phyloP scores from a whole-genome alignment of 1,140 invertebrate species.

The Scaptomyza pallida region DNA sequence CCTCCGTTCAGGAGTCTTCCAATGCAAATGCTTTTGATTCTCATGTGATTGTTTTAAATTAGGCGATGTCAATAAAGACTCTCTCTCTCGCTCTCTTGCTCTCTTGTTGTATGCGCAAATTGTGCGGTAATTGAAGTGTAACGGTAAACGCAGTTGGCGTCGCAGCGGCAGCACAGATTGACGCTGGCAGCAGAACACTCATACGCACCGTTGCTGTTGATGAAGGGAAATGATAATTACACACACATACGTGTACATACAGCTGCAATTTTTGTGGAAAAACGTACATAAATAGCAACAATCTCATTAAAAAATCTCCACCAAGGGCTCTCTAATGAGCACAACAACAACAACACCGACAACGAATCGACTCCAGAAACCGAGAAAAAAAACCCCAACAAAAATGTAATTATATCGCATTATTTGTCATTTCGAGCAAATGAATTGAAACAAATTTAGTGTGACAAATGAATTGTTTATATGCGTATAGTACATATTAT shows the following conservation, averaged over 20 bases:
- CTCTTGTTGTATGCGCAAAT: conserved; percentile 22
- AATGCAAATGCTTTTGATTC: conserved; percentile 40
- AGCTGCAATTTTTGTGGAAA: conserved; percentile 71
- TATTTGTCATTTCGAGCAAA: conserved; percentile 83
- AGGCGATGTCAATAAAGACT: conserved; percentile 38
- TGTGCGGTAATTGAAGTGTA: conserved; percentile 54
- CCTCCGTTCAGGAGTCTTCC: conserved; percentile 1
- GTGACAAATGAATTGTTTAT: conserved; percentile 83
- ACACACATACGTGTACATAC: conserved; percentile 20
- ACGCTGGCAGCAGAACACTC: conserved; percentile 41
- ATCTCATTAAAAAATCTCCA: conserved; percentile 76
- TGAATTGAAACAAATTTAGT: conserved; percentile 84
- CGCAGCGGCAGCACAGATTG: conserved; percentile 9
- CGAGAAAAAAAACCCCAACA: conserved; percentile 11
- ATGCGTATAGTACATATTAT: conserved; percentile 8
- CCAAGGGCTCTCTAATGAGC: conserved; percentile 58
- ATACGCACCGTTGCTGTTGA: conserved; percentile 57
- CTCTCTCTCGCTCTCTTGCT: neutral
- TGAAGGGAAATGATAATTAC: conserved; percentile 77
- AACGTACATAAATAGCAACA: conserved; percentile 80
- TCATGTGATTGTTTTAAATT: conserved; percentile 60
- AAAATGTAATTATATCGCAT: conserved; percentile 81
- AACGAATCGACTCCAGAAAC: neutral
- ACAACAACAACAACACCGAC: neutral
- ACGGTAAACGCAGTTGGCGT: conserved; percentile 39